A percentile compares a stretch with the other conserved stretches of the same genome.
These are phyloP conservation scores for Drosophila subobscura DNA, from an alignment of 1,140 invertebrate genomes.

Conservation along the genomic window DNA sequence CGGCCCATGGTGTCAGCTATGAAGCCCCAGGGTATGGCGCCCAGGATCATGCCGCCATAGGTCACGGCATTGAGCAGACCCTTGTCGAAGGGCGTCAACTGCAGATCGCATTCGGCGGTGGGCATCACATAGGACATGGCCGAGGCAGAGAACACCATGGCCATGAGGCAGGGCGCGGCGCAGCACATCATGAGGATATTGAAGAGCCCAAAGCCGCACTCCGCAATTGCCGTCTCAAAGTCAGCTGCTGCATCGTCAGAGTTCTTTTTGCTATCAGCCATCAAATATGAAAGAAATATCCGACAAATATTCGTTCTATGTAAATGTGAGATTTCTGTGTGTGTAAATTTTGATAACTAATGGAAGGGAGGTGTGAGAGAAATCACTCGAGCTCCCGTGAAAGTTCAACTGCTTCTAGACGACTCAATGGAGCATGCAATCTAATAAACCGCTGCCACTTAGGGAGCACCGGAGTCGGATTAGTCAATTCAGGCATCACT, in stretches of 20 bases:
- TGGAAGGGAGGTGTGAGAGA: neutral
- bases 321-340: no score
- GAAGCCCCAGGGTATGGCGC: conserved; percentile 92
- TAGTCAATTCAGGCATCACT: conserved; percentile 25
- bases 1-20: conserved; percentile 91
- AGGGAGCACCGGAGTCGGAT: neutral
- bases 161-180: conserved; percentile 86
- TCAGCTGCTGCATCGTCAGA: conserved; percentile 78
- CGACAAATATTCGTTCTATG: neutral
- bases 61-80: conserved; percentile 87
- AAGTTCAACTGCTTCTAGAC: neutral
- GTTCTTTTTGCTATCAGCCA: conserved; percentile 21
- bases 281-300: conserved; percentile 29
- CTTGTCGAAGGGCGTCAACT: conserved; percentile 87
- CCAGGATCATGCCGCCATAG: conserved; percentile 92
- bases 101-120: conserved; percentile 88
- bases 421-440: conserved; percentile 14
- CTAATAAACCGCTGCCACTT: conserved; percentile 18
- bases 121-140: conserved; percentile 88
- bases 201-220: conserved; percentile 87
- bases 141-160: conserved; percentile 87
- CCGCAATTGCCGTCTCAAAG: conserved; percentile 86
- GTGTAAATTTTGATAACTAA: no score
- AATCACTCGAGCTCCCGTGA: conserved; percentile 13
- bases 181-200: conserved; percentile 86